These are phyloP conservation scores for Caiman crocodilus DNA, from an alignment of 2,797 vertebrate genomes.

Conservation along the genomic window DNA sequence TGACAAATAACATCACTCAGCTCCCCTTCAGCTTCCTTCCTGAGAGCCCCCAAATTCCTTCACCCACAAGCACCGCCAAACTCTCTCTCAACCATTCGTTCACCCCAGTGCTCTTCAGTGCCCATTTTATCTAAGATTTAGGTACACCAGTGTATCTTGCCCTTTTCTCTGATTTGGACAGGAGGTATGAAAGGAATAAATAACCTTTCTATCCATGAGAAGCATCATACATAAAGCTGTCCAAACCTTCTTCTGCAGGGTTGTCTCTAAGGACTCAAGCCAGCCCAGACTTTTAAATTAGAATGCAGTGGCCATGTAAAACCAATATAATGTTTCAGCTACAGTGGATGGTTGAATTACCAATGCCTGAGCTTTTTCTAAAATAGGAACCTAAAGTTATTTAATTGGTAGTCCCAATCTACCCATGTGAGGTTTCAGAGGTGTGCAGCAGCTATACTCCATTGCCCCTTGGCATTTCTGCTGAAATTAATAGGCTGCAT, in stretches of 20 bases:
- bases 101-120: not conserved
- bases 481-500: not conserved
- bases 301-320: not conserved
- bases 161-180: not conserved
- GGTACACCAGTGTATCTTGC: not conserved
- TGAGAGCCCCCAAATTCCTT: not conserved
- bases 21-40: not conserved
- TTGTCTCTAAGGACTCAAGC: not conserved
- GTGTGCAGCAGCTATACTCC: not conserved
- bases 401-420: not conserved
- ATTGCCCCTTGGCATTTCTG: not conserved
- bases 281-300: not conserved
- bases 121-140: not conserved
- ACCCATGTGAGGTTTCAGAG: not conserved
- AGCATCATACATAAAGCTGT: not conserved
- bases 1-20: not conserved
- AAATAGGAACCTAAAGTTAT: not conserved
- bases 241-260: not conserved
- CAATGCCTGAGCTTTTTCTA: not conserved
- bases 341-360: not conserved
- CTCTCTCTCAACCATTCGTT: not conserved
- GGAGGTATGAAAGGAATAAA: not conserved
- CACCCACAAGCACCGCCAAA: not conserved
- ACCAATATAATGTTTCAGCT: not conserved
- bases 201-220: not conserved